Base-by-base conservation (phyloP, 2,888 invertebrate genomes). In the Cistogaster globosa region DNA sequence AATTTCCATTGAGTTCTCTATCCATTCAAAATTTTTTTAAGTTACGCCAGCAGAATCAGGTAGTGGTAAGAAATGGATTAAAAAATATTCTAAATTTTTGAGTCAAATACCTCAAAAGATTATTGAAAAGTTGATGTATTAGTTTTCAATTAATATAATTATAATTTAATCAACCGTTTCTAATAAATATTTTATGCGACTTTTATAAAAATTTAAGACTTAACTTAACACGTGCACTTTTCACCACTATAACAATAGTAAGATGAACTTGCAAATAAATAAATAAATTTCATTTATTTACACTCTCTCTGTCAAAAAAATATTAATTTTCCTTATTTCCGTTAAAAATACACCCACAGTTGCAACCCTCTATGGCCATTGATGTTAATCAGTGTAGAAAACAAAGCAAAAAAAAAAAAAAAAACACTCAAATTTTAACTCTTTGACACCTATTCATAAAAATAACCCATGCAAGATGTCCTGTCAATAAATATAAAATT, bases 401-500 rank as follows among this genome's bases (percentile, higher is more conserved):
- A 12, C 12, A 12, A 42, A 11, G 12, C 8, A 42, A 42, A 38
- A 62, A 48, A 11, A 42, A 42, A 42, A 42, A 38, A 62, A 48
- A 38, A 71, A 42, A 14, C 68, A 79, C 75, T 71, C 14, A 32
- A 79, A 78, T 86, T 80, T 86, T 71, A 86, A 86, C 86, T 84
- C 83, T 84, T 83, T 77, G 83, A 87, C 87, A 87, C 87, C 87
- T 87, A 87, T 86, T 86, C 86, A 87, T 86, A 85, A 86, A 87
- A 83, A 84, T 77, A 71, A 58, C 71, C 86, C 86, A 84, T 87
- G 84, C 87, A 87, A 83, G 87, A 88, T 88, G 87, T 87, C 75
- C 87, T 87, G 89, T 87, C 90, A 89, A 90, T 90, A 90, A 90
- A 90, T 88, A 88, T 88, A 87, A 90, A 90, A 90, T 90, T 90